Evolutionary conservation across 1,140 invertebrate species (phyloP).

Genomic region (Psix sp.): DNA sequence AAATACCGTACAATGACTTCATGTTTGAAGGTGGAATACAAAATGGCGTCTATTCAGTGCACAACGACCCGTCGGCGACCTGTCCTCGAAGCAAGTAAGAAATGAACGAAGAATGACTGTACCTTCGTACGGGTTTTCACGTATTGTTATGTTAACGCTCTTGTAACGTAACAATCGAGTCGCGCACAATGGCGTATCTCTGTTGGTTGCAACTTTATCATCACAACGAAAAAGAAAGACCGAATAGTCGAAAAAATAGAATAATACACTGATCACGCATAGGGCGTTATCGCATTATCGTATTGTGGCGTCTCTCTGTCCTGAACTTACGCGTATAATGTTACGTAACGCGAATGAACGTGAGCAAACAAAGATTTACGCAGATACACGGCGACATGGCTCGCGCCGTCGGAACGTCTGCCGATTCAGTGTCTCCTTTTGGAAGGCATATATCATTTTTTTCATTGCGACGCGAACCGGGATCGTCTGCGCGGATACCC

Average conservation of each 20-base stretch:
- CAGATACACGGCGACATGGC: conserved; percentile 57
- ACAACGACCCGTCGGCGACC: conserved; percentile 52
- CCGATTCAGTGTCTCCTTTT: conserved; percentile 29
- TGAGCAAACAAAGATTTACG: conserved; percentile 72
- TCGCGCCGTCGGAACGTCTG: conserved; percentile 44
- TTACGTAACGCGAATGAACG: conserved; percentile 73
- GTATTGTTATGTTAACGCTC: conserved; percentile 74
- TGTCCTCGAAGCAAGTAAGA: conserved; percentile 49
- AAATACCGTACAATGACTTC: conserved; percentile 31
- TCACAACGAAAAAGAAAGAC: conserved; percentile 23
- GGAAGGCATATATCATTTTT: conserved; percentile 39
- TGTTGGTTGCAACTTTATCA: conserved; percentile 48
- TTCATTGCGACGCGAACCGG: conserved; percentile 9
- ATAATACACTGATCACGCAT: conserved; percentile 17
- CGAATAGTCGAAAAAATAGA: conserved; percentile 10
- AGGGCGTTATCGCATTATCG: conserved; percentile 72
- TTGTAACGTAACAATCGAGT: conserved; percentile 72
- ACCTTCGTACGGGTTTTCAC: conserved; percentile 53
- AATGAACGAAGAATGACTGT: conserved; percentile 54
- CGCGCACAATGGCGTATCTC: conserved; percentile 70
- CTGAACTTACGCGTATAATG: conserved; percentile 42
- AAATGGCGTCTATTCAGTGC: conserved; percentile 51
- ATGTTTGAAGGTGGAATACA: conserved; percentile 51
- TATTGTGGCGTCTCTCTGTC: conserved; percentile 69
- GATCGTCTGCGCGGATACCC: conserved; percentile 27